Conservation (phyloP, 2,888 invertebrate species). For the Oxytorus armatus region DNA sequence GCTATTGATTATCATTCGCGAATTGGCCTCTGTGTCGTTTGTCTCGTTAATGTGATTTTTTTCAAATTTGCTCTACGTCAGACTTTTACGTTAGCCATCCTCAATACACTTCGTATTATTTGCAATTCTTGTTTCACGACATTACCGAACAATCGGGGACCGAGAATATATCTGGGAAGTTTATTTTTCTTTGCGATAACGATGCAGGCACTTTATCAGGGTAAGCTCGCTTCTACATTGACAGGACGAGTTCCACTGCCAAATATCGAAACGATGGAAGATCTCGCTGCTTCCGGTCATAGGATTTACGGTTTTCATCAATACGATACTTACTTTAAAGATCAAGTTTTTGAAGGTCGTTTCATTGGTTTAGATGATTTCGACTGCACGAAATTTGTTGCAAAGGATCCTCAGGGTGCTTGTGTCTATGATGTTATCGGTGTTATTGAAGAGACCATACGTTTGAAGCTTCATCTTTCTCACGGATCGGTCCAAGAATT, state of each 20-base stretch:
- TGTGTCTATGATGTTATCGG: too few relatives aligned
- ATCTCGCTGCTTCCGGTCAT: not conserved
- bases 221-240: not conserved
- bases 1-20: too few relatives aligned
- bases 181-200: not conserved
- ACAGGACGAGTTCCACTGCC: conserved; percentile 4
- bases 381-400: not conserved
- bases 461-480: too few relatives aligned
- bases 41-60: too few relatives aligned
- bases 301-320: not conserved
- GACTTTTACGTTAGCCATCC: too few relatives aligned
- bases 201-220: conserved; percentile 4
- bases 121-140: too few relatives aligned
- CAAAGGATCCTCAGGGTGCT: not conserved
- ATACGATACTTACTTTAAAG: not conserved
- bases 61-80: too few relatives aligned
- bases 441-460: too few relatives aligned
- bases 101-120: too few relatives aligned
- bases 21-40: too few relatives aligned
- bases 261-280: not conserved
- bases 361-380: not conserved
- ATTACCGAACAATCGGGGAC: too few relatives aligned
- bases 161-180: not conserved
- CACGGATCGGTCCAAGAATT: conserved; percentile 7
- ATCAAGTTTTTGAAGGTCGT: not conserved